Evolutionary conservation across 2,113 vertebrate species (phyloP).

Genomic region (Barbus barbus): DNA sequence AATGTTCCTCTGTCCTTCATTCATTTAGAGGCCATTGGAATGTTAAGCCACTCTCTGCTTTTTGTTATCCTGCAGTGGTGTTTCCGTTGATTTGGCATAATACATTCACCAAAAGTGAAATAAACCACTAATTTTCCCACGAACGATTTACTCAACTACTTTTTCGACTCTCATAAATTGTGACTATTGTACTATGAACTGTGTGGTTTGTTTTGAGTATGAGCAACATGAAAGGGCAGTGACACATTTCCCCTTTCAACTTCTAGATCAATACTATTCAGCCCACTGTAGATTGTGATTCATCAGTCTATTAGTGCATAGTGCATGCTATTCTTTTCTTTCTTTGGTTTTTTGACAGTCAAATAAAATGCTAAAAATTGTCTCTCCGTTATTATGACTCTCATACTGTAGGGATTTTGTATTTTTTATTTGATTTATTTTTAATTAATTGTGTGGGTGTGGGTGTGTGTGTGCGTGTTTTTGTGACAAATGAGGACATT

Average conservation of each 20-base stretch:
- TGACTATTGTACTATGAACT: neutral
- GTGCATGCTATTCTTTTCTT: no score
- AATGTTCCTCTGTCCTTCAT: constrained; percentile 2
- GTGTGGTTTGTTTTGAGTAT: neutral
- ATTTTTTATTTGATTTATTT: no score
- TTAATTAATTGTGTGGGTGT: no score
- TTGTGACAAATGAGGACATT: no score
- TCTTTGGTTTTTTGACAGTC: no score
- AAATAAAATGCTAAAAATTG: no score
- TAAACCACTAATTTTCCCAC: neutral
- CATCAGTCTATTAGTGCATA: no score
- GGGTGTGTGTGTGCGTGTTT: no score
- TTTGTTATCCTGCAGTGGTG: neutral
- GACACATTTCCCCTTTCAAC: neutral
- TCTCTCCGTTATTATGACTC: no score
- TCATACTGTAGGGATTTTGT: no score
- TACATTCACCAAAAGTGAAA: neutral
- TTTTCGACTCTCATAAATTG: neutral
- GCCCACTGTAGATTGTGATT: neutral
- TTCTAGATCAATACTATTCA: neutral
- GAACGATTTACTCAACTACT: neutral
- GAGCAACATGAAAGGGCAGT: neutral
- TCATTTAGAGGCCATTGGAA: constrained; percentile 17
- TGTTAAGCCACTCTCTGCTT: constrained; percentile 8
- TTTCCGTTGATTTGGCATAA: neutral